A percentile compares a stretch with the other conserved stretches of the same genome.
Evolutionary conservation across 2,797 vertebrate species (phyloP).

Genomic region (Typhlichthys eigenmanni): DNA sequence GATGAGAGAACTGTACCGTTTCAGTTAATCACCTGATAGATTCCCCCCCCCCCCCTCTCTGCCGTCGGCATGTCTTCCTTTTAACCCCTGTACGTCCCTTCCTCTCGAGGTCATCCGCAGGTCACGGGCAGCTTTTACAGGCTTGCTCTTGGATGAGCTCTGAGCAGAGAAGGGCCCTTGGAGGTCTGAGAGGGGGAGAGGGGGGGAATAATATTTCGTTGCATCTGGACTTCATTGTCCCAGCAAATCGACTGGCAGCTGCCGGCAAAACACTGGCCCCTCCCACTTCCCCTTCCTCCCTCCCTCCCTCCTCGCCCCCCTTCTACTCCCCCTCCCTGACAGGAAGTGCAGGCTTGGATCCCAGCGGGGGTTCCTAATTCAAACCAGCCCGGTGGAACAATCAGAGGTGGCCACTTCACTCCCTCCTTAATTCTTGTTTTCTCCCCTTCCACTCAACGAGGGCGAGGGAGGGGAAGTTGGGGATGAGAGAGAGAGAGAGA

Average conservation of each 20-base stretch:
- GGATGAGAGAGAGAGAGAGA: no score
- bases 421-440: constrained; percentile 14
- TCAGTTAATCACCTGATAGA: background rate
- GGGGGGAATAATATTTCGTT: constrained; percentile 41
- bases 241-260: constrained; percentile 72
- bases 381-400: constrained; percentile 82
- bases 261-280: constrained; percentile 49
- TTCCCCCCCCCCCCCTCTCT: background rate
- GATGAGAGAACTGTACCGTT: no score
- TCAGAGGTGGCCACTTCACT: constrained; percentile 70
- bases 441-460: background rate
- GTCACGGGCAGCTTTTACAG: constrained; percentile 68
- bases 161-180: constrained; percentile 38
- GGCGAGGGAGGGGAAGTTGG: no score
- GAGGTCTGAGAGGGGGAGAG: constrained; percentile 22
- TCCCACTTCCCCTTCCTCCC: constrained; percentile 23
- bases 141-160: constrained; percentile 54
- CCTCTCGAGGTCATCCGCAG: constrained; percentile 62
- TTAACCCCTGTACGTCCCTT: constrained; percentile 48
- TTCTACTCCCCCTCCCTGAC: constrained; percentile 60
- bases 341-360: constrained; percentile 84
- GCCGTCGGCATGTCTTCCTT: constrained; percentile 33
- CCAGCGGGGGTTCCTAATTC: constrained; percentile 84
- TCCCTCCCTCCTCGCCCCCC: constrained; percentile 19
- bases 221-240: constrained; percentile 84